Base-by-base conservation (phyloP, 2,797 vertebrate genomes). In the Acestrorhynchus altus region DNA sequence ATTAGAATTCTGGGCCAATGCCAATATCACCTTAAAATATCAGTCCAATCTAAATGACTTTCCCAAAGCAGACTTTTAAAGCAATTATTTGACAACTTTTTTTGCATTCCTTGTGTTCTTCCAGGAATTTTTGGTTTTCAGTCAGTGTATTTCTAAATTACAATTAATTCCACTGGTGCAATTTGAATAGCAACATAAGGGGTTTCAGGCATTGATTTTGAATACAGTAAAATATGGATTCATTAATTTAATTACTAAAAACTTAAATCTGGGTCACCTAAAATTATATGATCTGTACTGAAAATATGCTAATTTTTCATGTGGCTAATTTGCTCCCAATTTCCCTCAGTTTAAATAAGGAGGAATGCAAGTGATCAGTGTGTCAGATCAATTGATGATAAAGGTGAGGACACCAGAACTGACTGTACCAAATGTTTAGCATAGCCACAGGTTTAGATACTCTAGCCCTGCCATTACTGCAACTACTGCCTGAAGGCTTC, bases 391-490 rank as follows among this genome's bases (percentile, higher is more conserved):
- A 31, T 8, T 68, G 52, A 68, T 31, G 13, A 68, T 44, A 63
- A 35, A 31, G 16, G 39, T 60, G 47, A 52, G 28, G 11, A 51
- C 47, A 26, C 26, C 46, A 52, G 8, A 24, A n/a, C 46, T 51
- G 46, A 40, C 28, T 31, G 44, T 13, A 69, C n/a, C 49, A 69
- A 52, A 54, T 52, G 18, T 22, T 54, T 12, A 39, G 46, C n/a
- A 10, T 13, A 22, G 67, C 51, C 49, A 65, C 51, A 72, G 26
- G 61, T 66, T 40, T 28, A 67, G 15, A 15, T 20, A 60, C 70
- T 67, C n/a, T 18, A 24, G 28, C 28, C 28, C 61, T 22, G 20
- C 40, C 26, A 12, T 18, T 40, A 28, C 63, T 35, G 56, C 54
- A 8, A 16, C 20, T 26, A 47, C 64, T 22, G 46, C 44, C 54